Evolutionary conservation across 2,888 invertebrate species (phyloP).

Genomic region (Calameuta filiformis): DNA sequence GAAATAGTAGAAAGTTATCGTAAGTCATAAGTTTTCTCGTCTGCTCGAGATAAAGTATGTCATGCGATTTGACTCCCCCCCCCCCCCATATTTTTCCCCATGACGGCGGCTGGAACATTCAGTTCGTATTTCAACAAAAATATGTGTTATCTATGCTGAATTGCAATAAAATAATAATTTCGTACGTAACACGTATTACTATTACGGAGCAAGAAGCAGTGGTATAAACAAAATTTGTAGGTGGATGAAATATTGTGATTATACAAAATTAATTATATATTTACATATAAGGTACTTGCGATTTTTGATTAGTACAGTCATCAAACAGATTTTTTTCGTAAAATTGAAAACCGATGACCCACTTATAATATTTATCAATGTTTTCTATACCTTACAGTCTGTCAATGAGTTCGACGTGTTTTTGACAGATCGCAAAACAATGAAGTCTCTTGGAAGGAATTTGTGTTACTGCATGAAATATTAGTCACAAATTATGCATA

Average conservation of each 20-base stretch:
- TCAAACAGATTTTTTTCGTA: not conserved
- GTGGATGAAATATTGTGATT: not conserved
- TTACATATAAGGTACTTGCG: not conserved
- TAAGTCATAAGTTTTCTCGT: conserved; percentile 14
- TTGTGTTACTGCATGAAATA: no score
- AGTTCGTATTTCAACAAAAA: not conserved
- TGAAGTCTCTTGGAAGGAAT: no score
- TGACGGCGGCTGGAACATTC: conserved; percentile 7
- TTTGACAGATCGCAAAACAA: no score
- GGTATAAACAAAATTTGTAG: not conserved
- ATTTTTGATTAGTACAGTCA: not conserved
- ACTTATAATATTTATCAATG: no score
- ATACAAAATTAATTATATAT: not conserved
- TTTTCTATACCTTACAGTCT: no score
- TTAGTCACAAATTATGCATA: no score
- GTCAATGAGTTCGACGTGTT: no score
- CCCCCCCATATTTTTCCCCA: not conserved
- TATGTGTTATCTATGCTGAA: not conserved
- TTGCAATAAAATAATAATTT: not conserved
- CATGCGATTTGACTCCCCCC: not conserved
- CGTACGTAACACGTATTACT: not conserved
- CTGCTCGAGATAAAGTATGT: conserved; percentile 14
- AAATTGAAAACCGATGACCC: not conserved
- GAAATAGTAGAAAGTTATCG: conserved; percentile 11
- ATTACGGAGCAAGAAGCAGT: not conserved